Evolutionary conservation across 1,140 invertebrate genomes (phyloP).

Genomic region (Panagrolaimus sp.): DNA sequence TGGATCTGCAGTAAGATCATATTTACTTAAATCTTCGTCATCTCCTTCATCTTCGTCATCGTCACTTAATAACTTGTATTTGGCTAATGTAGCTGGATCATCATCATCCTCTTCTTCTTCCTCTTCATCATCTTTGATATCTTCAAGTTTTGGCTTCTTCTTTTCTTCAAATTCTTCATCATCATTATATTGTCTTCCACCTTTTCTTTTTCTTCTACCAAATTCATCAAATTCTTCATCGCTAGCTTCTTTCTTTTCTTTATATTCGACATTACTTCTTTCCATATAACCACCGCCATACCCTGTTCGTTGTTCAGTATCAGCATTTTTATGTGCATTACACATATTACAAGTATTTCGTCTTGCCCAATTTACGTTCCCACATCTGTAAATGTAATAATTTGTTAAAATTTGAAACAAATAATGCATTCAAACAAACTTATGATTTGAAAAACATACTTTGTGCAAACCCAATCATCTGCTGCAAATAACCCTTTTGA

Average conservation of each 20-base stretch:
- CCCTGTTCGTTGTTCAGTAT: conserved; percentile 70
- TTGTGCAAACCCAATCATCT: conserved; percentile 98
- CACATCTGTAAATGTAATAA: conserved; percentile 67
- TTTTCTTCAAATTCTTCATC: conserved; percentile 30
- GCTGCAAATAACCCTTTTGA: conserved; percentile 94
- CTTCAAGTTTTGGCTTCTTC: conserved; percentile 54
- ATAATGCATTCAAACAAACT: conserved; percentile 72
- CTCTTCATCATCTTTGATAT: conserved; percentile 49
- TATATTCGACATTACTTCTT: conserved; percentile 80
- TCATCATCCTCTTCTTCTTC: conserved; percentile 63
- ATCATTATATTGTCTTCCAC: conserved; percentile 63
- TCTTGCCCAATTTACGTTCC: conserved; percentile 98
- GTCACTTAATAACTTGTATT: conserved; percentile 39
- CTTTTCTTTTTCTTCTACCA: conserved; percentile 70
- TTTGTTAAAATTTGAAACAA: conserved; percentile 63
- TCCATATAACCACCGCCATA: conserved; percentile 74
- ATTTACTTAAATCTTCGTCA: conserved; percentile 48
- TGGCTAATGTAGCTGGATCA: conserved; percentile 62
- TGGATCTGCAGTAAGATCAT: conserved; percentile 51
- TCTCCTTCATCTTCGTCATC: conserved; percentile 47
- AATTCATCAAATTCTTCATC: conserved; percentile 91
- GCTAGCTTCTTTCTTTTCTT: conserved; percentile 73
- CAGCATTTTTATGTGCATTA: conserved; percentile 91
- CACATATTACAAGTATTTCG: conserved; percentile 95
- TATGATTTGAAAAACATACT: conserved; percentile 62